These are phyloP conservation scores for Pteruthius melanotis DNA, from an alignment of 2,113 vertebrate genomes.

Conservation along the genomic window DNA sequence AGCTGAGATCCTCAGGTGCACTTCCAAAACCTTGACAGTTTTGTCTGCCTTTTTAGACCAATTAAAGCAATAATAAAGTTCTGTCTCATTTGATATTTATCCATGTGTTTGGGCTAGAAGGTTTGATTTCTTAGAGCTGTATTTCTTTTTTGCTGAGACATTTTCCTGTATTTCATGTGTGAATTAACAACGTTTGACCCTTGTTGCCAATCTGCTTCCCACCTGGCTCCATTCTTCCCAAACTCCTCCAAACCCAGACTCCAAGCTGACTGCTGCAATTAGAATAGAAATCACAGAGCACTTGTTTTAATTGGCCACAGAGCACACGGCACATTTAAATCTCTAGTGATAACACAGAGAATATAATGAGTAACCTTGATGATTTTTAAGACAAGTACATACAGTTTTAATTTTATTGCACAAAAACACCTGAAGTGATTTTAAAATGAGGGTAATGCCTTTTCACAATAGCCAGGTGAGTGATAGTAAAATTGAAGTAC, in stretches of 20 bases:
- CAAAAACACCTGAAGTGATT: background rate
- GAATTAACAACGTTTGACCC: background rate
- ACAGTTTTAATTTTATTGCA: background rate
- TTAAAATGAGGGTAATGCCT: background rate
- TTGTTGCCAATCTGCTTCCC: background rate
- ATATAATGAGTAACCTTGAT: background rate
- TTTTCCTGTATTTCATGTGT: background rate
- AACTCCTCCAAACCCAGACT: background rate
- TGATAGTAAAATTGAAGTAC: background rate
- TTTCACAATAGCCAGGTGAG: background rate
- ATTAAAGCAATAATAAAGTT: background rate
- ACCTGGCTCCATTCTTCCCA: background rate
- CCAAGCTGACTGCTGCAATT: background rate
- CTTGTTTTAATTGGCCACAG: background rate
- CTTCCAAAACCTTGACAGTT: background rate
- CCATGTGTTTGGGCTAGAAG: background rate
- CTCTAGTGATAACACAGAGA: background rate
- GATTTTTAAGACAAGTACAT: background rate
- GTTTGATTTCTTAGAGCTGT: background rate
- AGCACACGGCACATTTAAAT: background rate
- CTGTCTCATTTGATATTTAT: background rate
- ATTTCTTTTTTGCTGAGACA: background rate
- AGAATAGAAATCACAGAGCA: background rate
- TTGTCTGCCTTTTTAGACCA: background rate
- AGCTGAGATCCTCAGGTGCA: background rate